Evolutionary conservation across 2,113 vertebrate species (phyloP).

Genomic region (Capra hircus): DNA sequence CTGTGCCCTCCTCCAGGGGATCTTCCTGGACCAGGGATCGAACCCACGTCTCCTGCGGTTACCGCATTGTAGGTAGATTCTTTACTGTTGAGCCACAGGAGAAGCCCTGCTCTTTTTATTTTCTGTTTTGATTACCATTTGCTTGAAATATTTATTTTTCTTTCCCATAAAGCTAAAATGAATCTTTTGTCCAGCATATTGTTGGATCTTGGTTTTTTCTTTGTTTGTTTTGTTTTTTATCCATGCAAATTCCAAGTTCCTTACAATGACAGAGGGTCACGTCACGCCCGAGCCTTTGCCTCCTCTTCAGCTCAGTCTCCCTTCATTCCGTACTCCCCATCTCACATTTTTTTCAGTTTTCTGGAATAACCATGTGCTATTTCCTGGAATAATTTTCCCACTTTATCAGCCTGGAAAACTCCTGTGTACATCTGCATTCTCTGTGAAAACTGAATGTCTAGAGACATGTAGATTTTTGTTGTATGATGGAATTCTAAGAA

Average conservation of each 20-base stretch:
- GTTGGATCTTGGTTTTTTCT: not conserved
- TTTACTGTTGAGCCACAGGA: not conserved
- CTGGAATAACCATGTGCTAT: accelerated
- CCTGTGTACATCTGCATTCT: not conserved
- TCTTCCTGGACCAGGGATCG: not conserved
- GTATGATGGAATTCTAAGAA: not conserved
- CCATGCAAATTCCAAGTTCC: too few species aligned
- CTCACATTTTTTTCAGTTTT: accelerated
- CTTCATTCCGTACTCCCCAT: accelerated
- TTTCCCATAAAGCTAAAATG: not conserved
- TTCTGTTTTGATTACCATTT: not conserved
- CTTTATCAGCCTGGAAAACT: not conserved
- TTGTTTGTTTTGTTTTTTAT: not conserved
- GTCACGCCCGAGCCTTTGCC: not conserved
- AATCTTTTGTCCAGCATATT: too few species aligned
- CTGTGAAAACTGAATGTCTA: not conserved
- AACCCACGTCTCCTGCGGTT: not conserved
- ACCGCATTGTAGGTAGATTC: not conserved
- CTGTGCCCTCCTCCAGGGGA: not conserved
- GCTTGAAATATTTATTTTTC: not conserved
- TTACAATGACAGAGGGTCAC: accelerated
- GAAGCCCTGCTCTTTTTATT: not conserved
- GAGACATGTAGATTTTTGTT: not conserved
- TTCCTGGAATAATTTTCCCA: not conserved
- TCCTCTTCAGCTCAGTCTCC: accelerated